phyloP scores from a whole-genome alignment of 2,888 invertebrate species.

The Patella ulyssiponensis region DNA sequence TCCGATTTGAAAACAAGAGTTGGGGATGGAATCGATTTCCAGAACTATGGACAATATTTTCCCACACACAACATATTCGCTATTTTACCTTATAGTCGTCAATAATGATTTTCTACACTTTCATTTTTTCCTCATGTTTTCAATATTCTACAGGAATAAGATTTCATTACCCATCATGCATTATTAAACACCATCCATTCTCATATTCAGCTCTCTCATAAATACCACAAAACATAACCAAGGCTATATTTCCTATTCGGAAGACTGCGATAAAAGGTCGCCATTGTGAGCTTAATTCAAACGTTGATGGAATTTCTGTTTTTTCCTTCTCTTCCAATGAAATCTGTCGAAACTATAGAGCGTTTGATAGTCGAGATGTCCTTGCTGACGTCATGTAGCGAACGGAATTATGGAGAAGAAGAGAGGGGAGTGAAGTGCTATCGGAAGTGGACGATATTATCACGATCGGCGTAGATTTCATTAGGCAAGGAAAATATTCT shows the following conservation, averaged over 20 bases:
- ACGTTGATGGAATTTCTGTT: too few relatives aligned
- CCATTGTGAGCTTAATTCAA: too few relatives aligned
- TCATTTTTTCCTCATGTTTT: not conserved
- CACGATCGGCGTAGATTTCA: constrained; percentile 33
- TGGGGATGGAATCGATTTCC: not conserved
- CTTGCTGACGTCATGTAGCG: not conserved
- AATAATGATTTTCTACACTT: not conserved
- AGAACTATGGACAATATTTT: not conserved
- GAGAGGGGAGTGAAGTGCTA: constrained; percentile 4
- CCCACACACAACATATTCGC: not conserved
- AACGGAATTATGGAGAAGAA: not conserved
- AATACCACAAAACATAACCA: too few relatives aligned
- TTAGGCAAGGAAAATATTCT: constrained; percentile 41
- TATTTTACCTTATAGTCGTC: not conserved
- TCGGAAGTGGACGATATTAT: constrained; percentile 22
- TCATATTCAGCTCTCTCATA: too few relatives aligned
- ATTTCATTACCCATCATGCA: constrained; percentile 9
- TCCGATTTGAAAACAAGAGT: not conserved
- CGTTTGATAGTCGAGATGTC: too few relatives aligned
- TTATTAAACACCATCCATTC: not conserved
- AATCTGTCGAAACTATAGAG: too few relatives aligned
- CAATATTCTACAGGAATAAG: not conserved
- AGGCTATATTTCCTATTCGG: too few relatives aligned
- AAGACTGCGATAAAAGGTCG: too few relatives aligned
- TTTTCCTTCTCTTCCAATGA: too few relatives aligned